Base-by-base conservation (phyloP, 2,797 vertebrate genomes). In the Scolopax bukidnonensis region DNA sequence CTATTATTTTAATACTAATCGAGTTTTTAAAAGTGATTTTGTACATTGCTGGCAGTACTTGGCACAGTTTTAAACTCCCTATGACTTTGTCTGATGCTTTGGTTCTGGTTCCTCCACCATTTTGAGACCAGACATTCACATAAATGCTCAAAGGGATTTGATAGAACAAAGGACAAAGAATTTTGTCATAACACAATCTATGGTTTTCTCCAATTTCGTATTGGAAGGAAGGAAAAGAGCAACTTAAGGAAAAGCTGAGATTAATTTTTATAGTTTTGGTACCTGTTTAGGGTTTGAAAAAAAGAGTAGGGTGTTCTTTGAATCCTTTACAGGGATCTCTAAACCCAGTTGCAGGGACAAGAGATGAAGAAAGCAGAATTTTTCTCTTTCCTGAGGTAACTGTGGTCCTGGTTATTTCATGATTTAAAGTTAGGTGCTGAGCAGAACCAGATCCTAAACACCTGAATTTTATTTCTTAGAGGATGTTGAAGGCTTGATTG, bases 1-100 rank as follows among this genome's bases (percentile, higher is more conserved):
- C 60, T 96, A 23, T 96, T 96, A 76, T 93, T 73, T 73, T 79
- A 67, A 70, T 63, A 36, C 5, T 80, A 81, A 85, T 41, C 85
- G 76, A 20, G 14, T 38, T 47, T 90, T 84, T 91, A 63, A 77
- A 84, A 70, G 38, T 1, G 18, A 2, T 33, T 65, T n/a, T 76
- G 11, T 33, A 33, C 54, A 9, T 87, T 92, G 24, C 84, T 96
- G 48, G 12, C 80, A 88, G 68, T 32, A 57, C 48, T 85, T 47
- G 74, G n/a, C 18, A 81, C 8, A 43, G 11, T 50, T 91, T 92
- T 67, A 78, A 91, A 23, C 27, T 78, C 6, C 9, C 20, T 69
- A 10, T 5, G 23, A 54, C 32, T 23, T 60, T 65, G 10, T 84
- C 14, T 85, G 63, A 27, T 87, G 36, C 61, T 80, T 77, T 84